These are phyloP conservation scores for Dasysyrphus albostriatus DNA, from an alignment of 2,888 invertebrate genomes.

Conservation along the genomic window DNA sequence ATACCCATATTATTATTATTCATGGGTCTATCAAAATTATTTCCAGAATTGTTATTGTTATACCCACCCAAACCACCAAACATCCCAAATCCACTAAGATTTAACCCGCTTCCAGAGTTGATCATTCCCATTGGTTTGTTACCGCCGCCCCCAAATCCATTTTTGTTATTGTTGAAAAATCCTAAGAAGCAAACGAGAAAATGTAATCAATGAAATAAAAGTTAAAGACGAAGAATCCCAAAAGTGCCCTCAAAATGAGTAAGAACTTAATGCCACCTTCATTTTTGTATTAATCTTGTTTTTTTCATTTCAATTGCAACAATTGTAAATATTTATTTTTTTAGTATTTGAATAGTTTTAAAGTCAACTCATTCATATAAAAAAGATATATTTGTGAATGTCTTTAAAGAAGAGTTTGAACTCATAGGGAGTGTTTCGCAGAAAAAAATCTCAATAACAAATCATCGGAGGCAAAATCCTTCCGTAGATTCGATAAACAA, in stretches of 20 bases:
- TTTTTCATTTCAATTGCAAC: too few species aligned
- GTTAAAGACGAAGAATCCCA: background rate
- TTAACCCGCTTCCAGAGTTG: slow-evolving; percentile 80
- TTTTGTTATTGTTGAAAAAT: slow-evolving; percentile 69
- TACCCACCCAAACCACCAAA: slow-evolving; percentile 80
- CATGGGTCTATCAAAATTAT: slow-evolving; percentile 53
- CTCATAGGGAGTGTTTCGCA: too few species aligned
- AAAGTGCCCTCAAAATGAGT: background rate
- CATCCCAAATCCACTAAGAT: slow-evolving; percentile 80
- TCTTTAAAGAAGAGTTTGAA: too few species aligned
- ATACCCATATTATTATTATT: slow-evolving; percentile 40
- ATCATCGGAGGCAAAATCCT: too few species aligned
- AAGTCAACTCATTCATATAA: too few species aligned
- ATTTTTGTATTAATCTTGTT: too few species aligned
- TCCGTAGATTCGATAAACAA: too few species aligned
- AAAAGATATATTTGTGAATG: too few species aligned
- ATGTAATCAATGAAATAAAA: slow-evolving; percentile 28
- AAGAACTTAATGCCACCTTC: too few species aligned
- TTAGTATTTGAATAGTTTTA: too few species aligned
- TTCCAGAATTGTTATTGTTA: slow-evolving; percentile 81
- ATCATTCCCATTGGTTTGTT: slow-evolving; percentile 57
- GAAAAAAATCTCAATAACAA: too few species aligned
- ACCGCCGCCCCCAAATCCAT: slow-evolving; percentile 76
- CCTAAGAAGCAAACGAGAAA: slow-evolving; percentile 62
- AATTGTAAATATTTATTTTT: too few species aligned